phyloP scores from a whole-genome alignment of 2,113 vertebrate genomes.

The Azemiops feae region DNA sequence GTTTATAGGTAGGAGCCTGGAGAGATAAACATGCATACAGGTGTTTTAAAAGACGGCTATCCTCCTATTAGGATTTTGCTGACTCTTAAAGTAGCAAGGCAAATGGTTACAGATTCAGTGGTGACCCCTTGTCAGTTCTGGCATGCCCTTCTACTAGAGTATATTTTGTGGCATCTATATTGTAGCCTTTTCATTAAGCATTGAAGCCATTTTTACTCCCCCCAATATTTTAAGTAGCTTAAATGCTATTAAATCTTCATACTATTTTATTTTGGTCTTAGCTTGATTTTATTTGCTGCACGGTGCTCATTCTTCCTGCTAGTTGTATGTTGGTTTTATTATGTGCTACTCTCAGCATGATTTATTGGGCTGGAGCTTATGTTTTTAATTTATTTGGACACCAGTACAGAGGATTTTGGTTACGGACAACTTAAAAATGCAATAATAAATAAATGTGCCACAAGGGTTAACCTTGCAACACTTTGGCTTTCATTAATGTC shows the following conservation, averaged over 20 bases:
- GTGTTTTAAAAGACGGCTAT: not conserved
- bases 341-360: not conserved
- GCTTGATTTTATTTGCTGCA: not conserved
- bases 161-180: not conserved
- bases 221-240: not conserved
- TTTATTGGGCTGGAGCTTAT: not conserved
- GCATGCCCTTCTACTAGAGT: not conserved
- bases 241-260: not conserved
- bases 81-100: not conserved
- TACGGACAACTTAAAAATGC: not conserved
- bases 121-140: not conserved
- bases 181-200: not conserved
- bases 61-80: not conserved
- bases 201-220: not conserved
- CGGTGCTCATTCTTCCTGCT: not conserved
- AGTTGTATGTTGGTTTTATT: not conserved
- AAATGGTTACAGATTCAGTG: not conserved
- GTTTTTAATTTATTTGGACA: not conserved
- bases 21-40: not conserved
- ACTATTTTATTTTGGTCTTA: not conserved
- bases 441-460: not conserved
- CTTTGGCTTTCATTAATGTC: not conserved
- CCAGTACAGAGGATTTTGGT: not conserved
- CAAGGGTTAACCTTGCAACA: not conserved
- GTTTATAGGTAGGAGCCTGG: not conserved